Evolutionary conservation across 2,113 vertebrate genomes (phyloP).

Genomic region (Dendropsophus ebraccatus): DNA sequence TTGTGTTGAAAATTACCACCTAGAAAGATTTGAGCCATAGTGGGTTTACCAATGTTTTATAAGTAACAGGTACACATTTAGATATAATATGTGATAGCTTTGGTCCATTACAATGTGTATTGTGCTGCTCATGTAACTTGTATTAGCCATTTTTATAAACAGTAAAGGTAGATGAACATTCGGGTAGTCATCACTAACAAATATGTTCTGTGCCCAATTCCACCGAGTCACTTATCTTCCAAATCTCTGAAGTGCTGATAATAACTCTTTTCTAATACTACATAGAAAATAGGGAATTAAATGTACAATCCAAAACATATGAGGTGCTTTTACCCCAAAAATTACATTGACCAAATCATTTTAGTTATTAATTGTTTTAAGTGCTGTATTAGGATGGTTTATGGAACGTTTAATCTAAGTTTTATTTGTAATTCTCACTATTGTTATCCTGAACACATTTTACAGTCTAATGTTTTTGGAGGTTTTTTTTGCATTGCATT

Average conservation of each 20-base stretch:
- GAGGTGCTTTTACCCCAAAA: neutral
- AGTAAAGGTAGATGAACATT: neutral
- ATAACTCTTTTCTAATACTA: neutral
- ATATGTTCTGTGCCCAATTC: neutral
- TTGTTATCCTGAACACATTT: neutral
- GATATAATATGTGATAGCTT: slow-evolving; percentile 16
- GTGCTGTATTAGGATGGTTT: neutral
- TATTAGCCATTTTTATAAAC: neutral
- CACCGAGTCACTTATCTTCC: neutral
- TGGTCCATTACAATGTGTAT: slow-evolving; percentile 1
- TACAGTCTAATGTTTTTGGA: neutral
- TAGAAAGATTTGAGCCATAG: slow-evolving; percentile 31
- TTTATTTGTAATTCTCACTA: neutral
- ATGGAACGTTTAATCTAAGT: neutral
- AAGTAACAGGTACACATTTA: neutral
- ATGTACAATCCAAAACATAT: neutral
- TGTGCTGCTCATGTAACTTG: slow-evolving; percentile 15
- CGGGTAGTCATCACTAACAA: neutral
- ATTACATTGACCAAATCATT: neutral
- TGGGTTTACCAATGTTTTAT: slow-evolving; percentile 18
- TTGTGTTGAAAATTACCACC: neutral
- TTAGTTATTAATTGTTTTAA: neutral
- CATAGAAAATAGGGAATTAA: neutral
- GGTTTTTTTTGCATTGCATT: neutral
- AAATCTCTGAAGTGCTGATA: neutral